Evolutionary conservation across 2,113 vertebrate species (phyloP).

Genomic region (Eublepharis macularius): DNA sequence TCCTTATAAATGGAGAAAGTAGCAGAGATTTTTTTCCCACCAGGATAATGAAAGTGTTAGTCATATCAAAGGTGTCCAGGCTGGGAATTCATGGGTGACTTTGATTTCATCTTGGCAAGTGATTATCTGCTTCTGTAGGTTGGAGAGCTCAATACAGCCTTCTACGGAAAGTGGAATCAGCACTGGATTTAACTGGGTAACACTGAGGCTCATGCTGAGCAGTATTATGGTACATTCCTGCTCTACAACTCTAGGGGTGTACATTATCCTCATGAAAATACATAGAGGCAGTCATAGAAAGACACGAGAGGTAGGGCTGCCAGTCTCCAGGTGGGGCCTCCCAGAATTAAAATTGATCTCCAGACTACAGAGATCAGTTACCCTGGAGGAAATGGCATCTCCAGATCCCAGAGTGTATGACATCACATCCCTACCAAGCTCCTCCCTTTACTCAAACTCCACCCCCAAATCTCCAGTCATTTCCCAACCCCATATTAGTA

Average conservation of each 20-base stretch:
- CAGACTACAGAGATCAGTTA: too few species aligned
- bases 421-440: too few species aligned
- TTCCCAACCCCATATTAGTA: too few species aligned
- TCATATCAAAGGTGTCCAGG: conserved; percentile 73
- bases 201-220: not conserved
- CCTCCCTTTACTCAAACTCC: too few species aligned
- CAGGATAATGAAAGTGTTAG: conserved; percentile 73
- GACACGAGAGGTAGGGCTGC: not conserved
- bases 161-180: not conserved
- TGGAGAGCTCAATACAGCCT: not conserved
- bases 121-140: conserved; percentile 3
- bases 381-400: too few species aligned
- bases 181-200: conserved; percentile 13
- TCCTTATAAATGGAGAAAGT: conserved; percentile 75
- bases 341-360: too few species aligned
- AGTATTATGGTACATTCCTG: not conserved
- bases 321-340: too few species aligned
- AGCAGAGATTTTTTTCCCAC: conserved; percentile 56
- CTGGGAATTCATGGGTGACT: conserved; percentile 61
- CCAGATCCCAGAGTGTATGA: too few species aligned
- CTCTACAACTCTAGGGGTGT: not conserved
- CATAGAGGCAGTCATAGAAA: not conserved
- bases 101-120: conserved; percentile 10
- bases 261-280: not conserved
- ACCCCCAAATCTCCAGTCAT: too few species aligned